Conservation (phyloP, 2,888 invertebrate genomes). For the Chamaedrilus cognettii region DNA sequence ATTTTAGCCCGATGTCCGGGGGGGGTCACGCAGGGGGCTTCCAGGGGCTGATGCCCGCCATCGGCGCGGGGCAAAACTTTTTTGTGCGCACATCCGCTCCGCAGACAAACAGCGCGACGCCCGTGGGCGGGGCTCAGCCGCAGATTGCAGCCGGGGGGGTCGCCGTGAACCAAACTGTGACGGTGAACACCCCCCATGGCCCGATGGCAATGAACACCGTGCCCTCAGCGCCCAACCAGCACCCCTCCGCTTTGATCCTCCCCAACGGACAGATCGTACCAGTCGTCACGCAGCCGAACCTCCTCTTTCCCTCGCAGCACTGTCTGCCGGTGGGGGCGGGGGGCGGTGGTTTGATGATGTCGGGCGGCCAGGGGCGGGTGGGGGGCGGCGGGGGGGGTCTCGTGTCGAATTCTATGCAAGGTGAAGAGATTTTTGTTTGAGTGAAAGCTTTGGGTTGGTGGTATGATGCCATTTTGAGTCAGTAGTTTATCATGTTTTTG, state of each 20-base stretch:
- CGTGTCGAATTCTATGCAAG: neutral
- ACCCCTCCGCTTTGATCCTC: conserved; percentile 57
- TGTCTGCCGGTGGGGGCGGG: conserved; percentile 31
- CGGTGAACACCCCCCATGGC: conserved; percentile 34
- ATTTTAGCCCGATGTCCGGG: too few relatives aligned
- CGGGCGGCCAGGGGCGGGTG: neutral
- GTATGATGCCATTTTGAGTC: too few relatives aligned
- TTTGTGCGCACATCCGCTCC: neutral
- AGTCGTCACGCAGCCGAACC: conserved; percentile 57
- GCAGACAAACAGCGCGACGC: too few relatives aligned
- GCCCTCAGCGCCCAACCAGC: conserved; percentile 41
- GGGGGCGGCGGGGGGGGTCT: neutral
- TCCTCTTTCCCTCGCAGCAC: conserved; percentile 39
- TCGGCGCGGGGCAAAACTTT: neutral
- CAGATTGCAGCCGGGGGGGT: conserved; percentile 9
- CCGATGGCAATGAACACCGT: conserved; percentile 33
- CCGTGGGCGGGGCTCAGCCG: neutral
- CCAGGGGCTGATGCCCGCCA: neutral
- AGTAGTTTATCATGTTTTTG: too few relatives aligned
- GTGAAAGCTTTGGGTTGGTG: neutral
- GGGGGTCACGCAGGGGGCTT: too few relatives aligned
- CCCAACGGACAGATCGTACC: conserved; percentile 60
- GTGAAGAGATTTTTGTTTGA: too few relatives aligned
- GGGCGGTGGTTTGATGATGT: conserved; percentile 32
- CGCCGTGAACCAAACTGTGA: conserved; percentile 24